phyloP scores from a whole-genome alignment of 2,113 vertebrate genomes.

The Ifrita kowaldi region DNA sequence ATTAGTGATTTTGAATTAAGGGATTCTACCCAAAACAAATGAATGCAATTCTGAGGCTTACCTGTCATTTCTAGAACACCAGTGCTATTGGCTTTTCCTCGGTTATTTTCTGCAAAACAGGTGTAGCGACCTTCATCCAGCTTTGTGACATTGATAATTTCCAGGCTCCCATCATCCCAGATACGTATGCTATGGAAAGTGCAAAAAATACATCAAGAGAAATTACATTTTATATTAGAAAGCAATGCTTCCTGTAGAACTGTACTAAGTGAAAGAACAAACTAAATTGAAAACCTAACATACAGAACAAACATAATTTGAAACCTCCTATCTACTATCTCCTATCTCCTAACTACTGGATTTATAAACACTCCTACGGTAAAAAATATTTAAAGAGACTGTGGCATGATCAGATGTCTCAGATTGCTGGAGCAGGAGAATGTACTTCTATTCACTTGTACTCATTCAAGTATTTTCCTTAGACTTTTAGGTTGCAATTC shows the following conservation, averaged over 20 bases:
- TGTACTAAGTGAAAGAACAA: not conserved
- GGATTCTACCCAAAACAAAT: not conserved
- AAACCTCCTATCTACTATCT: not conserved
- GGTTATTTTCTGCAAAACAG: constrained; percentile 91
- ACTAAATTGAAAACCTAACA: too few relatives aligned
- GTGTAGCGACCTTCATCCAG: constrained; percentile 89
- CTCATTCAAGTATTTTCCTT: not conserved
- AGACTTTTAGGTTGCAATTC: not conserved
- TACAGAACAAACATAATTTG: not conserved
- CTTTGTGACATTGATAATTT: constrained; percentile 89
- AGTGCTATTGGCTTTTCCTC: constrained; percentile 91
- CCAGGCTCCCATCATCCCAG: constrained; percentile 92
- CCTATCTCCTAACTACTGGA: not conserved
- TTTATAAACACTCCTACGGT: not conserved
- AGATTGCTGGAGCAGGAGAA: not conserved
- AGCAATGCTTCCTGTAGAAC: not conserved
- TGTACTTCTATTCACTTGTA: not conserved
- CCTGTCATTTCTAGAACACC: constrained; percentile 87
- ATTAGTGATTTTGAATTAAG: not conserved
- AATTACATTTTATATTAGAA: not conserved
- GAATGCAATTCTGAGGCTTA: constrained; percentile 10
- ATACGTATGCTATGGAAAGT: constrained; percentile 79
- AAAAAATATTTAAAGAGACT: not conserved
- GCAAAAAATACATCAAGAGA: not conserved
- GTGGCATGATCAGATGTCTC: not conserved